These are phyloP conservation scores for Papilio machaon DNA, from an alignment of 1,140 invertebrate species.

Conservation along the genomic window DNA sequence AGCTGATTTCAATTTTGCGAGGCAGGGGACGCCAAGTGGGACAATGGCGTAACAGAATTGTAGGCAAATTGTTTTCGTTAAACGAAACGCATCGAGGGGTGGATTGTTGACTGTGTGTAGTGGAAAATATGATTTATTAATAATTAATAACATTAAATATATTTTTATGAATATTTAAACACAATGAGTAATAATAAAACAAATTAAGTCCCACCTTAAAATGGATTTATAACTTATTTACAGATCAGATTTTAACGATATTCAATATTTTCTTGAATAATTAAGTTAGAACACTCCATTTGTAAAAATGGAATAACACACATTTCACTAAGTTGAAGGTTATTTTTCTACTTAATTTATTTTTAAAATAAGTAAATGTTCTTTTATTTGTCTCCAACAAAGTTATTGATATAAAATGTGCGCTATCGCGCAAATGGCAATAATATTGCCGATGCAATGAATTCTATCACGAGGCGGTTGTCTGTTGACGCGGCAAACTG, in stretches of 20 bases:
- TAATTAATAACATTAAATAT: background rate
- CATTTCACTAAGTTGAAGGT: too few species aligned
- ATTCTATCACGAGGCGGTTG: background rate
- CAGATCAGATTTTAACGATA: background rate
- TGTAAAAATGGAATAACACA: too few species aligned
- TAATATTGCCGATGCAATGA: constrained; percentile 15
- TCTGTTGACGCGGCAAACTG: constrained; percentile 31
- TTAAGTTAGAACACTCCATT: background rate
- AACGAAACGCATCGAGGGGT: constrained; percentile 49
- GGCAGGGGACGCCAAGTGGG: constrained; percentile 47
- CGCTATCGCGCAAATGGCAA: background rate
- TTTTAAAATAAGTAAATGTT: too few species aligned
- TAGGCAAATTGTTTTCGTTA: constrained; percentile 68
- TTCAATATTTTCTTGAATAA: background rate
- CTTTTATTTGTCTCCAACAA: background rate
- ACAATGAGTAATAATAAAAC: background rate
- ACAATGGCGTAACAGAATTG: constrained; percentile 62
- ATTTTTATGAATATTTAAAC: background rate
- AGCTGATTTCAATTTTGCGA: constrained; percentile 63
- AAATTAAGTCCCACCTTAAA: background rate
- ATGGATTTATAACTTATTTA: too few species aligned
- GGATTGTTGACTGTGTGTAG: constrained; percentile 12
- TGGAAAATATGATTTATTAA: constrained; percentile 33
- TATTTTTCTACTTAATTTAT: background rate
- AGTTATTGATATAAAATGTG: background rate